A percentile compares a stretch with the other conserved stretches of the same genome.
phyloP scores from a whole-genome alignment of 2,797 vertebrate species.

The Bradypodion ventrale region DNA sequence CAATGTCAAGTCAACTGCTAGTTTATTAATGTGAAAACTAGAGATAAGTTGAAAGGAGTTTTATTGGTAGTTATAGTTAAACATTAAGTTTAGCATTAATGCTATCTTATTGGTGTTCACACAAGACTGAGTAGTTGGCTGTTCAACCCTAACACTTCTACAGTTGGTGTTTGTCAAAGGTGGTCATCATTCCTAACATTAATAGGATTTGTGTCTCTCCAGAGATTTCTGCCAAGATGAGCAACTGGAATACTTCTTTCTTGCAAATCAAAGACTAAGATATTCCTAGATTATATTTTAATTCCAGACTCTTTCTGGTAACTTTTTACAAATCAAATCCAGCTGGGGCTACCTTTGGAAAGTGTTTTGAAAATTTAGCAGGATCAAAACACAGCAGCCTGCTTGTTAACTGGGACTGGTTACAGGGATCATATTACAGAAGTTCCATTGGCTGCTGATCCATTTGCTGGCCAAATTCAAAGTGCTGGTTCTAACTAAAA shows the following conservation, averaged over 20 bases:
- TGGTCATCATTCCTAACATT: conserved; percentile 43
- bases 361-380: too few relatives aligned
- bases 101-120: neutral
- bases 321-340: conserved; percentile 2
- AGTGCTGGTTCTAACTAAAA: too few relatives aligned
- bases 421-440: too few relatives aligned
- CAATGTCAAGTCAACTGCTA: conserved; percentile 32
- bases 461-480: too few relatives aligned
- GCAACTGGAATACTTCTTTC: conserved; percentile 40
- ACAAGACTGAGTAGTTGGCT: conserved; percentile 38
- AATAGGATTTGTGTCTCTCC: conserved; percentile 28
- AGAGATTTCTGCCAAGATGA: conserved; percentile 43
- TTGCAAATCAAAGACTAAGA: conserved; percentile 40
- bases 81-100: conserved; percentile 41
- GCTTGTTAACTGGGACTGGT: too few relatives aligned
- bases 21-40: conserved; percentile 35
- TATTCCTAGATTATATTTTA: conserved; percentile 29
- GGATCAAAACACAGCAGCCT: too few relatives aligned
- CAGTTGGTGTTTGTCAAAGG: conserved; percentile 34
- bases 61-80: conserved; percentile 41
- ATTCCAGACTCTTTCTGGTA: neutral
- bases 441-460: too few relatives aligned
- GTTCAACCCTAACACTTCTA: conserved; percentile 10
- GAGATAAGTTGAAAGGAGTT: conserved; percentile 48
- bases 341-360: too few relatives aligned